Base-by-base conservation (phyloP, 2,797 vertebrate genomes). In the Garrulus glandarius region DNA sequence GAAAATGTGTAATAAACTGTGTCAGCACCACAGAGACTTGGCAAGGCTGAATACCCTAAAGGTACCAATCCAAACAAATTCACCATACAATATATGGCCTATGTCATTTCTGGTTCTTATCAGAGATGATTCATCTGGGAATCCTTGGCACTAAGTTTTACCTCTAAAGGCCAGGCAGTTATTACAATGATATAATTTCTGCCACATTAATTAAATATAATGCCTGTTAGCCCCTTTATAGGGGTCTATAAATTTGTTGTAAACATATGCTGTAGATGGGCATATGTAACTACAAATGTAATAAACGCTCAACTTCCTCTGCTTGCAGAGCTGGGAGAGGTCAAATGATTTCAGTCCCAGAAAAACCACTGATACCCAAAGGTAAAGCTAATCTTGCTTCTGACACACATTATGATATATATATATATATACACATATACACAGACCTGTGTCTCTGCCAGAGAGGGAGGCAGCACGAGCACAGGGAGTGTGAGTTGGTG, bases 1-100 rank as follows among this genome's bases (percentile, higher is more conserved):
- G 95, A 95, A 97, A 97, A 96, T 94, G 94, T 92, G 93, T 96
- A 95, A 96, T 97, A 97, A 96, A 96, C 91, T 95, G 94, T 96
- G 94, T 95, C 93, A 96, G 93, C 89, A 87, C 94, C 46, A 0
- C 94, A 80, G 96, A 96, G 94, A 96, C 87, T 94, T 96, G 94
- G 95, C 94, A 95, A 92, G 83, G 89, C 94, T 88, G 89, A 95
- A 94, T 94, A 96, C 92, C 94, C 95, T 95, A 95, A 96, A 97
- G 96, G 95, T 97, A 96, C 89, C 93, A 93, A 91, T 93, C 91
- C 87, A 93, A 96, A 96, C 95, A 96, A 93, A 96, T 95, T 86
- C 83, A 39, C 95, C 83, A 82, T 88, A 92, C 91, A 93, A 93
- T 96, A 93, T 95, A 93, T 87, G 84, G 89, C 87, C 91, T 89